These are phyloP conservation scores for Lamellibrachia luymesi DNA, from an alignment of 1,140 invertebrate genomes.

Conservation along the genomic window DNA sequence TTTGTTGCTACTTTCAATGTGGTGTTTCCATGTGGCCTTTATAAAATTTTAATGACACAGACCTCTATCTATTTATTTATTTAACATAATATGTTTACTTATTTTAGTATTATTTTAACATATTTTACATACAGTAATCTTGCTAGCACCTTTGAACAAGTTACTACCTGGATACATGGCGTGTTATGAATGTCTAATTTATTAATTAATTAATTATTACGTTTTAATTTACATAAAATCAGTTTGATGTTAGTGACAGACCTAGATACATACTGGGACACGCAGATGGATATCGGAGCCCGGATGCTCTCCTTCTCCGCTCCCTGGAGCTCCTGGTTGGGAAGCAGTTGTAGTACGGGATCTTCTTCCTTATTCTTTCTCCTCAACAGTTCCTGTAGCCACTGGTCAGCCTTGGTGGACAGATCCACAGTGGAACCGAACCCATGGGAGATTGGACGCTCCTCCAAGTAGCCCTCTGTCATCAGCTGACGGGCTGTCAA, in stretches of 20 bases:
- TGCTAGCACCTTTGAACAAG: too few species aligned
- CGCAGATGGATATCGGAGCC: neutral
- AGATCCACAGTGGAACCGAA: conserved; percentile 49
- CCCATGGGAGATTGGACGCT: conserved; percentile 36
- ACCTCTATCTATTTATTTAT: too few species aligned
- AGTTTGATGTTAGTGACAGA: neutral
- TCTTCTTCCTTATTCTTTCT: neutral
- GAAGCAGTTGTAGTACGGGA: neutral
- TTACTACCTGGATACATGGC: too few species aligned
- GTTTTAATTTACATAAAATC: too few species aligned
- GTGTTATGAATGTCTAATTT: too few species aligned
- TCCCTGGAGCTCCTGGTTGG: neutral
- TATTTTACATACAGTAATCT: too few species aligned
- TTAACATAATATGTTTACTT: too few species aligned
- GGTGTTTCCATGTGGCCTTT: too few species aligned
- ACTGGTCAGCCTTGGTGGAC: conserved; percentile 41
- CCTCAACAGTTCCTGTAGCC: conserved; percentile 22
- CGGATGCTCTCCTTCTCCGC: neutral
- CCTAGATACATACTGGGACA: neutral
- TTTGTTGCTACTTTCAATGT: too few species aligned
- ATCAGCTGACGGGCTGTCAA: conserved; percentile 50
- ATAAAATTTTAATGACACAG: too few species aligned
- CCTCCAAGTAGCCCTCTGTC: conserved; percentile 48
- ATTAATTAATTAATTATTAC: too few species aligned
- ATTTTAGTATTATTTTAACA: too few species aligned